Base-by-base conservation (phyloP, 2,888 invertebrate genomes). In the Caenorhabditis sulstoni region DNA sequence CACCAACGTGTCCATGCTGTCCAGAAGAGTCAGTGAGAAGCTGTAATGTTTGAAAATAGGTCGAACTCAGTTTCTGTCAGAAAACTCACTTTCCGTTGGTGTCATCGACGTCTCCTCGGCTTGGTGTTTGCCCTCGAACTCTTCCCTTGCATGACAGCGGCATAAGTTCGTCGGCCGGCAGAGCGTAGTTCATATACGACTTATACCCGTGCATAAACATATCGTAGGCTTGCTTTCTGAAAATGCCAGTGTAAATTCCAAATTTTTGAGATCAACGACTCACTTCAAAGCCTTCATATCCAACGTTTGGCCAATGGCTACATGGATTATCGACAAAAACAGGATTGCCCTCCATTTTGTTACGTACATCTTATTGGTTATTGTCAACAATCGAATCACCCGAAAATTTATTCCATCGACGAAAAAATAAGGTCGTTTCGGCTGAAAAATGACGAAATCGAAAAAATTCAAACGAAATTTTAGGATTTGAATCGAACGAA, bases 161-260 rank as follows among this genome's bases (percentile, higher is more conserved):
- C 97, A 97, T 97, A 84, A 98, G 92, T 92, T 99, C 98, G 92
- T 98, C 98, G 18, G 97, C 97, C 64, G 98, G 98, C 92, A 95
- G 99, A 14, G 98, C 98, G 92, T 97, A 94, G 22, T 87, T 78
- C 96, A 97, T 97, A 89, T 97, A 97, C 1, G 96, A 95, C 90
- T 94, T 93, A 90, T 96, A 97, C 3, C 96, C 97, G 93, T 97
- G 97, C 91, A 96, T 95, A 91, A 97, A 97, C 96, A 98, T 97
- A 89, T 95, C 94, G 71, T 95, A 93, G 14, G 96, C 94, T 92
- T 96, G 77, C 61, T 84, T 59, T 73, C 89, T 88, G 66, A 41
- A 83, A 73, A 29, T 7, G 29, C 29, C 29, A 29, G 7, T 3
- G 29, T 29, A 29, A 29, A 29, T 5, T 29, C 3, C 29, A 29